Evolutionary conservation across 2,113 vertebrate species (phyloP).

Genomic region (Marcusenius ussheri): DNA sequence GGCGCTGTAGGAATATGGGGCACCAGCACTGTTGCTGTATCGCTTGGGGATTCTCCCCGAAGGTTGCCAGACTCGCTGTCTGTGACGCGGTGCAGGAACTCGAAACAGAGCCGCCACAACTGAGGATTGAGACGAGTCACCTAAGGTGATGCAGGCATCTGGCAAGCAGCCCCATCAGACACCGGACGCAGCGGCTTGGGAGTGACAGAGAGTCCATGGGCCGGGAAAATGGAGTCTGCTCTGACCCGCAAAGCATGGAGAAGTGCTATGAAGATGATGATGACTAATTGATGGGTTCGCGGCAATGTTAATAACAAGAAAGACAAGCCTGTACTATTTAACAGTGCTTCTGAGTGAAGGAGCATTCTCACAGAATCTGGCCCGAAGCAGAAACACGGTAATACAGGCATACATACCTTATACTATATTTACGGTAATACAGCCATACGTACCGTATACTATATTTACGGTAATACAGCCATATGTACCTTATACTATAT

Average conservation of each 20-base stretch:
- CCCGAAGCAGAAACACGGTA: not conserved
- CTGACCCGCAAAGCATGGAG: not conserved
- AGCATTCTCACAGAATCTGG: not conserved
- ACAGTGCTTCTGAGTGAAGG: not conserved
- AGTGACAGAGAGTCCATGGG: not conserved
- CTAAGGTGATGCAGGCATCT: not conserved
- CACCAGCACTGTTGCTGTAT: not conserved
- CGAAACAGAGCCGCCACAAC: not conserved
- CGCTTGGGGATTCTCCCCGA: not conserved
- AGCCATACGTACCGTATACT: too few species aligned
- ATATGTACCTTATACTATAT: too few species aligned
- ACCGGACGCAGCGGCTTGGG: not conserved
- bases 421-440: not conserved
- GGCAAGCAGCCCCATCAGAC: not conserved
- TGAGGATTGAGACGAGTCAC: not conserved
- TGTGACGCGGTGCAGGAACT: not conserved
- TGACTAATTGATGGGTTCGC: not conserved
- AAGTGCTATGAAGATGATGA: not conserved
- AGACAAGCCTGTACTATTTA: not conserved
- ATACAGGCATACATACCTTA: not conserved
- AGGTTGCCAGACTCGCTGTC: not conserved
- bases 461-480: too few species aligned
- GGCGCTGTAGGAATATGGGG: not conserved
- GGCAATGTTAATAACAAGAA: not conserved
- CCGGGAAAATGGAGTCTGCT: not conserved